Conservation (phyloP, 1,140 invertebrate genomes). For the Tachypleus tridentatus region DNA sequence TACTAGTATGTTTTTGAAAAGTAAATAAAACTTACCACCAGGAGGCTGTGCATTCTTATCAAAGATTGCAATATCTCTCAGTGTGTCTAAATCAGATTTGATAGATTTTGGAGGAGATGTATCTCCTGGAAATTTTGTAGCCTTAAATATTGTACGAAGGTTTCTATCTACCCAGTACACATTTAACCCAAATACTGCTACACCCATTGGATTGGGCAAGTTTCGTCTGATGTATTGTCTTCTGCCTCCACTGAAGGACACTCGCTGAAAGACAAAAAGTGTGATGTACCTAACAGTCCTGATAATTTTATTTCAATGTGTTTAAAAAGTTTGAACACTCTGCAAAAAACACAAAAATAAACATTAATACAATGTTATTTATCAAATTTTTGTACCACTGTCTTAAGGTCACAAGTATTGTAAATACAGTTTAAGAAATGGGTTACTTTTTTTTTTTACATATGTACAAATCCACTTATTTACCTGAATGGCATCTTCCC, state of each 20-base stretch:
- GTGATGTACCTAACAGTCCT: constrained; percentile 4
- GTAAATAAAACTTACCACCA: constrained; percentile 1
- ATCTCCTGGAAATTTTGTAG: constrained; percentile 24
- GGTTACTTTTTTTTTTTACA: too few relatives aligned
- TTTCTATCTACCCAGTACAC: constrained; percentile 97
- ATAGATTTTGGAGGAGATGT: constrained; percentile 46
- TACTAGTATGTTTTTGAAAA: too few relatives aligned
- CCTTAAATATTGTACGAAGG: constrained; percentile 65
- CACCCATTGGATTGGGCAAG: constrained; percentile 87
- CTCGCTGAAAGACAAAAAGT: constrained; percentile 28
- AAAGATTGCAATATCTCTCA: constrained; percentile 81
- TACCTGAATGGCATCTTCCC: constrained; percentile 79
- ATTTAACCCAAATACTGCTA: constrained; percentile 60
- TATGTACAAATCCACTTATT: constrained; percentile 47
- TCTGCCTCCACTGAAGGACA: constrained; percentile 37
- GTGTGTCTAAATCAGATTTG: constrained; percentile 64
- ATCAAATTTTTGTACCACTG: too few relatives aligned
- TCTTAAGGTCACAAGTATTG: too few relatives aligned
- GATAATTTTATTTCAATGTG: too few relatives aligned
- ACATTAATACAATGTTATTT: too few relatives aligned
- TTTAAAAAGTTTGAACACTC: too few relatives aligned
- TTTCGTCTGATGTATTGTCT: constrained; percentile 63
- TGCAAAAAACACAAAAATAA: too few relatives aligned
- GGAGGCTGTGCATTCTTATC: constrained; percentile 72
- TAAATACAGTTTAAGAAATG: too few relatives aligned